Evolutionary conservation across 2,113 vertebrate species (phyloP), one percentile per base, ranked within the genome.

Genomic region (Amblyornis subalaris): DNA sequence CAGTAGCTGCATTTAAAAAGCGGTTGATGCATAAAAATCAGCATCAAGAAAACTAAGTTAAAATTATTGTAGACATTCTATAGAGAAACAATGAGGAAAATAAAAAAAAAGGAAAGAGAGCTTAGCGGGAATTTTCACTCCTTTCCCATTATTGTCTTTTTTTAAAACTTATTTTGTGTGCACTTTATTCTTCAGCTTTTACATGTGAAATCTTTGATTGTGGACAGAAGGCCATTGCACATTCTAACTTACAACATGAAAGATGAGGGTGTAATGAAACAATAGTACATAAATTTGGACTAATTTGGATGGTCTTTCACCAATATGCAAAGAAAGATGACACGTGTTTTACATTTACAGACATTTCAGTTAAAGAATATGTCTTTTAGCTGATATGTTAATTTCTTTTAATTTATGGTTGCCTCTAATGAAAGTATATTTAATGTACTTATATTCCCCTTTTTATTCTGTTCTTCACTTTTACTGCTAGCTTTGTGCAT

Each of bases 391-490:
- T 38, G 13, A 42, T 35, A 91, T 11, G 8, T 65, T 88, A 81
- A 64, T 28, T 35, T 8, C n/a, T 64, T 80, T 92, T 92, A 64
- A 88, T 93, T 85, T 82, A 79, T 25, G 22, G 20, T 40, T 88
- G 48, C 12, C 44, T 51, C 22, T 38, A 78, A 71, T 42, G 54
- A 8, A 93, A 67, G 23, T 31, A 28, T 47, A 60, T 64, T 71
- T 38, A 77, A 81, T 0, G 0, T 33, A 75, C 45, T 72, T 64
- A 36, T 44, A 89, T n/a, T 93, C 2, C 0, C 1, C 7, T 36
- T 61, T 87, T 93, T 45, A 77, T 47, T 77, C 65, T 10, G 2
- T 70, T 86, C 42, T 80, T 86, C 69, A 58, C 3, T 80, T 79
- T n/a, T 86, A 53, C 35, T 65, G n/a, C 17, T 85, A 65, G n/a